Evolutionary conservation across 53 echinoderm and acorn worm genomes (phyloP), one percentile per base, ranked within the genome.

Genomic region (Stichopus horrens): DNA sequence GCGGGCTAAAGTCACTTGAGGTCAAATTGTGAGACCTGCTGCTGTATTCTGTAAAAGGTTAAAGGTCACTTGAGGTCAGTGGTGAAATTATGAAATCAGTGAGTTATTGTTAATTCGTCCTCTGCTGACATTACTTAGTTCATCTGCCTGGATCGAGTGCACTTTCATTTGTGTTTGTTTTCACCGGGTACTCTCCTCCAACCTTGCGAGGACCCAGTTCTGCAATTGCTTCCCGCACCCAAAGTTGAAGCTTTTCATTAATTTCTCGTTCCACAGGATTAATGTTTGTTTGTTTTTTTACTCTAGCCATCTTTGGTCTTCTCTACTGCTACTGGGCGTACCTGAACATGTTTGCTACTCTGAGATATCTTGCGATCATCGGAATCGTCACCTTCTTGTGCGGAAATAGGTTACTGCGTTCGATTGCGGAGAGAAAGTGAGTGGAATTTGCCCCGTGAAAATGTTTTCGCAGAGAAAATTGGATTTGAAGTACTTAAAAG

Each of bases 271-370:
- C 37, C 37, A 9, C 51, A 5, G 4, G 21, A 21, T 21, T 65
- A 13, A 52, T 21, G 9, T 52, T 74, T 37, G 51, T 51, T 52
- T 0, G 7, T n/a, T 18, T 74, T 75, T 9, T 13, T 87, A 21
- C 1, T 51, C 5, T 90, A 96, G 96, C 88, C 53, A 95, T 96
- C 57, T 89, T 95, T 79, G 93, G 91, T 51, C 79, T 96, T 76
- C 93, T 90, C 89, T 96, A 96, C 93, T 91, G 90, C 86, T 96
- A 96, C 90, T 96, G 96, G 96, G 90, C 92, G 21, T 89, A 91
- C 58, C 90, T 96, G 18, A 89, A 93, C 87, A 96, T 96, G 96
- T 96, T 96, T 83, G 68, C 82, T 52, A 96, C 96, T 13, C 91
- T 96, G 54, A 89, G 92, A 82, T 96, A 93, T 74, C 91, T 96